These are phyloP conservation scores for Aphaenogaster ashmeadi DNA, from an alignment of 1,140 invertebrate genomes.

Conservation along the genomic window DNA sequence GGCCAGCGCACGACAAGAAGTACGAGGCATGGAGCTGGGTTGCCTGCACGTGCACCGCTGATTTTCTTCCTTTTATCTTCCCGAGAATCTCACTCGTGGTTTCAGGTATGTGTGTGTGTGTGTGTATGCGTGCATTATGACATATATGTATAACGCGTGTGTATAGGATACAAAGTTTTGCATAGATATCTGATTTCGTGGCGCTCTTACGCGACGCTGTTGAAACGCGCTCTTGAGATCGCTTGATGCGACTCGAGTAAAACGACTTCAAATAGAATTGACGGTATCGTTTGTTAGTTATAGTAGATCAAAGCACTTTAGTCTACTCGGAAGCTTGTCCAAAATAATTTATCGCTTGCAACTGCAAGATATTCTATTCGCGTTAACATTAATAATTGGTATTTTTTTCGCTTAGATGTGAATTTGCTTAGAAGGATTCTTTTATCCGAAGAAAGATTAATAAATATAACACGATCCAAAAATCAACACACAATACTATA, in stretches of 20 bases:
- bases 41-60: constrained; percentile 81
- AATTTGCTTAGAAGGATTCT: background rate
- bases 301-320: constrained; percentile 16
- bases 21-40: constrained; percentile 73
- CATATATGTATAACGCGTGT: background rate
- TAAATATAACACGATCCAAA: background rate
- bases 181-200: constrained; percentile 73
- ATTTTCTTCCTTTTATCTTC: constrained; percentile 83
- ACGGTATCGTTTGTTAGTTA: constrained; percentile 36
- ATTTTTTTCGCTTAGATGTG: background rate
- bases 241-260: constrained; percentile 64
- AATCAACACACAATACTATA: background rate
- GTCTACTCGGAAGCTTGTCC: constrained; percentile 10
- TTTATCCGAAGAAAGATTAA: background rate
- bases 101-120: constrained; percentile 27
- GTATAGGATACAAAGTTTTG: constrained; percentile 44
- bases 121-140: constrained; percentile 33
- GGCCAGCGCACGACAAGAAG: constrained; percentile 79
- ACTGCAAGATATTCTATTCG: constrained; percentile 4
- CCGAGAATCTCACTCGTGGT: constrained; percentile 74
- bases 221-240: constrained; percentile 68
- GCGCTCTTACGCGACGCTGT: constrained; percentile 80
- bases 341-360: constrained; percentile 41
- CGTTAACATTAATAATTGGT: background rate
- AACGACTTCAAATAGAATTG: constrained; percentile 60